Conservation (phyloP, 1,140 invertebrate genomes). For the Drosophila punjabiensis region DNA sequence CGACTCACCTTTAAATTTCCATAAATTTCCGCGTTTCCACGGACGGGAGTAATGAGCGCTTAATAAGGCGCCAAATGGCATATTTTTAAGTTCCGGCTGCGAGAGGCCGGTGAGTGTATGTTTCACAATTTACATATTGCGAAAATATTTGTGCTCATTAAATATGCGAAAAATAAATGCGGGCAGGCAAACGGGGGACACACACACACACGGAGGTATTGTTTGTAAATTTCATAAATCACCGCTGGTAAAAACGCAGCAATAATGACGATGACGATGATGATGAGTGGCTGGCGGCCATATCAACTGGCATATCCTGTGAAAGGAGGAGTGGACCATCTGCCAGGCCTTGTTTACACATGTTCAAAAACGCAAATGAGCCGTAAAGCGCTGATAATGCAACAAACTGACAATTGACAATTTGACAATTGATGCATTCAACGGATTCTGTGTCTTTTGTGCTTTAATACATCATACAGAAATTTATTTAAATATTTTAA, state of each 20-base stretch:
- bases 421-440: slow-evolving; percentile 23
- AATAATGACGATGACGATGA: slow-evolving; percentile 13
- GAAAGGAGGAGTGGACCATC: slow-evolving; percentile 8
- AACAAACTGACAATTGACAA: slow-evolving; percentile 77
- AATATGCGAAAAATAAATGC: slow-evolving; percentile 69
- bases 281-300: slow-evolving; percentile 36
- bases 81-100: slow-evolving; percentile 53
- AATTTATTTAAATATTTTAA: not conserved
- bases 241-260: slow-evolving; percentile 58
- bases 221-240: slow-evolving; percentile 76
- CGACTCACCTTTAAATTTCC: slow-evolving; percentile 24
- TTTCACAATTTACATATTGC: slow-evolving; percentile 67
- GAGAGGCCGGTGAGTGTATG: slow-evolving; percentile 45
- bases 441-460: not conserved
- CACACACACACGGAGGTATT: slow-evolving; percentile 13
- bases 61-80: slow-evolving; percentile 63
- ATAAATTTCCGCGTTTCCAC: slow-evolving; percentile 31
- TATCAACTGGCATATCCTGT: slow-evolving; percentile 47
- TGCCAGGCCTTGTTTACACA: slow-evolving; percentile 73
- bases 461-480: slow-evolving; percentile 3
- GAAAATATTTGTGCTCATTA: slow-evolving; percentile 65
- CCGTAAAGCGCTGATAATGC: slow-evolving; percentile 79
- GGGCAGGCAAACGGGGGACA: slow-evolving; percentile 25
- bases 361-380: slow-evolving; percentile 80
- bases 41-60: slow-evolving; percentile 70